These are phyloP conservation scores for Castor canadensis DNA, from an alignment of 2,113 vertebrate species.

Conservation along the genomic window DNA sequence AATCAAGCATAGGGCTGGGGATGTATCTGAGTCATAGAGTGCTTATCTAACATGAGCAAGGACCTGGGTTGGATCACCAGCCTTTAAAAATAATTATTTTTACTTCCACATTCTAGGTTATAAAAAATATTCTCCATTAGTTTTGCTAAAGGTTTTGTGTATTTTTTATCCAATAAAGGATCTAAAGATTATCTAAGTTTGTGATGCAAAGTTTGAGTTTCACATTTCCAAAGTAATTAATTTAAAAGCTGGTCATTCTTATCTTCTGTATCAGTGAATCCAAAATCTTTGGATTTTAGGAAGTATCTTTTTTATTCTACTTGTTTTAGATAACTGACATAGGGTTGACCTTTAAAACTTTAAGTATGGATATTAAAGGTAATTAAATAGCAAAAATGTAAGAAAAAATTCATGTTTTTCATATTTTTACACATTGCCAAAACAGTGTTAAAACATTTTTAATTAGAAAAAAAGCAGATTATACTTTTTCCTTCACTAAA, in stretches of 20 bases:
- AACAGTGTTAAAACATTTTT: neutral
- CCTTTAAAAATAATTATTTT: neutral
- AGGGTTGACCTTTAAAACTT: neutral
- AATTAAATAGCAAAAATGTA: slow-evolving; percentile 7
- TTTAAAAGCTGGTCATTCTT: neutral
- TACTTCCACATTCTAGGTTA: neutral
- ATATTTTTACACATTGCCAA: slow-evolving; percentile 12
- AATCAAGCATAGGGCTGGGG: neutral
- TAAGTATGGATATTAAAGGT: neutral
- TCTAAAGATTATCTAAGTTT: neutral
- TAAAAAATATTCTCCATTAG: neutral
- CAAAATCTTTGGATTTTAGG: neutral
- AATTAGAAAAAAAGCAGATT: neutral
- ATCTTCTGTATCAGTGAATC: neutral
- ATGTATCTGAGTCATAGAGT: neutral
- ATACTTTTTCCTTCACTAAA: neutral
- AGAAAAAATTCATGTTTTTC: neutral
- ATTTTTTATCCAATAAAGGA: neutral
- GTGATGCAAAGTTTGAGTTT: neutral
- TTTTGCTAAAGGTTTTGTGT: neutral
- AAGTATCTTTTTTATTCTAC: neutral
- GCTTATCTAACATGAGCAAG: neutral
- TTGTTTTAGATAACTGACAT: neutral
- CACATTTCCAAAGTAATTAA: neutral
- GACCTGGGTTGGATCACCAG: neutral